A percentile compares a stretch with the other conserved stretches of the same genome.
These are phyloP conservation scores for Linnaemya tessellans DNA, from an alignment of 2,888 invertebrate species.

Conservation along the genomic window DNA sequence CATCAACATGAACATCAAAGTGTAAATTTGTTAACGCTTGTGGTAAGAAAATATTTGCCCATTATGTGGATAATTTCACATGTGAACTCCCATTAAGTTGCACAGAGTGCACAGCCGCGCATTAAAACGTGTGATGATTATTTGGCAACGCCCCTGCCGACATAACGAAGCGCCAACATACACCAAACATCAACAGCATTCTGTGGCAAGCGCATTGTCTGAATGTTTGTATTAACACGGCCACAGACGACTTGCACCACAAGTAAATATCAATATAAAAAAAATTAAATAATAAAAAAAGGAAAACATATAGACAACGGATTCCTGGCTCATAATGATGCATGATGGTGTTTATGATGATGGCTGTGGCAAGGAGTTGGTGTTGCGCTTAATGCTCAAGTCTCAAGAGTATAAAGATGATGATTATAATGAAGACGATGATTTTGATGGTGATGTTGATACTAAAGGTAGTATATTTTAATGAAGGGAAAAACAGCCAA, in stretches of 20 bases:
- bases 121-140: slow-evolving; percentile 82
- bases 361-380: slow-evolving; percentile 72
- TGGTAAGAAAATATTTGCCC: slow-evolving; percentile 73
- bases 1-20: slow-evolving; percentile 63
- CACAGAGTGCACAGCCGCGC: slow-evolving; percentile 72
- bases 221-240: slow-evolving; percentile 46
- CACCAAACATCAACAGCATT: slow-evolving; percentile 36
- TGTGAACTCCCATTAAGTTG: slow-evolving; percentile 71
- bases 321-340: slow-evolving; percentile 57
- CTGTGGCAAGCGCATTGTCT: slow-evolving; percentile 9
- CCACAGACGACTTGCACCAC: slow-evolving; percentile 35
- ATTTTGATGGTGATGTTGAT: slow-evolving; percentile 65
- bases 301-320: slow-evolving; percentile 32
- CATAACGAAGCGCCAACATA: slow-evolving; percentile 73
- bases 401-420: slow-evolving; percentile 31
- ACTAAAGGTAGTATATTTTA: slow-evolving; percentile 66
- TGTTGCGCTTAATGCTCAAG: slow-evolving; percentile 57
- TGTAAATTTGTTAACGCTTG: slow-evolving; percentile 74
- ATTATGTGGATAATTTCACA: slow-evolving; percentile 74
- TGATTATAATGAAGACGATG: slow-evolving; percentile 57
- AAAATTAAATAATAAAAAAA: slow-evolving; percentile 8
- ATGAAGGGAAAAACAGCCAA: slow-evolving; percentile 76
- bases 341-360: slow-evolving; percentile 68
- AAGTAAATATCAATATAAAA: slow-evolving; percentile 35
- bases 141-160: slow-evolving; percentile 80